A percentile compares a stretch with the other conserved stretches of the same genome.
phyloP scores from a whole-genome alignment of 2,797 vertebrate genomes.

The Enteromius afrohamiltoni region DNA sequence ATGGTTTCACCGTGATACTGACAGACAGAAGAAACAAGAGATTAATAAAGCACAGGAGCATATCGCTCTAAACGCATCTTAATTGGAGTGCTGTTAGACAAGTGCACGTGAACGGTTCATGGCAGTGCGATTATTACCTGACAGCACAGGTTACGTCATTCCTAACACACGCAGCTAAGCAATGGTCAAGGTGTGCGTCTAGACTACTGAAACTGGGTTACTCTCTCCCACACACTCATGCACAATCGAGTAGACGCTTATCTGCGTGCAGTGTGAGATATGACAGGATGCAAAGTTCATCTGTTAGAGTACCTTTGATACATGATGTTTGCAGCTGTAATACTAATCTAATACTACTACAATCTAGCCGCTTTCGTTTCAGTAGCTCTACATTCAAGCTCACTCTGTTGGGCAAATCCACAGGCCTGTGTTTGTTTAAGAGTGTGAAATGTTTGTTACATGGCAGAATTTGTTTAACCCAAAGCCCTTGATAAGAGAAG shows the following conservation, averaged over 20 bases:
- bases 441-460: constrained; percentile 9
- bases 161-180: neutral
- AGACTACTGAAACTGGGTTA: constrained; percentile 36
- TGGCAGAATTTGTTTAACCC: neutral
- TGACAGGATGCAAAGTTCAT: neutral
- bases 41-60: neutral
- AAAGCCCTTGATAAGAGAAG: neutral
- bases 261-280: neutral
- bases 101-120: no score
- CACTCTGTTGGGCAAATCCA: neutral
- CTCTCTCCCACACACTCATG: neutral
- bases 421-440: constrained; percentile 1
- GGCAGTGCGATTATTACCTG: neutral
- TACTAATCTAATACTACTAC: neutral
- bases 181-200: constrained; percentile 10
- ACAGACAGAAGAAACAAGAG: neutral
- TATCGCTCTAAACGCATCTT: neutral
- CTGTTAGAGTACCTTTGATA: neutral
- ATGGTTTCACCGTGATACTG: constrained; percentile 94
- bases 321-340: neutral
- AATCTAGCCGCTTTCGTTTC: neutral
- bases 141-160: neutral
- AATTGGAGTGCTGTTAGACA: neutral
- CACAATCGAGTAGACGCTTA: neutral
- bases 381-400: neutral